Evolutionary conservation across 2,113 vertebrate species (phyloP).

Genomic region (Artemisiospiza belli): DNA sequence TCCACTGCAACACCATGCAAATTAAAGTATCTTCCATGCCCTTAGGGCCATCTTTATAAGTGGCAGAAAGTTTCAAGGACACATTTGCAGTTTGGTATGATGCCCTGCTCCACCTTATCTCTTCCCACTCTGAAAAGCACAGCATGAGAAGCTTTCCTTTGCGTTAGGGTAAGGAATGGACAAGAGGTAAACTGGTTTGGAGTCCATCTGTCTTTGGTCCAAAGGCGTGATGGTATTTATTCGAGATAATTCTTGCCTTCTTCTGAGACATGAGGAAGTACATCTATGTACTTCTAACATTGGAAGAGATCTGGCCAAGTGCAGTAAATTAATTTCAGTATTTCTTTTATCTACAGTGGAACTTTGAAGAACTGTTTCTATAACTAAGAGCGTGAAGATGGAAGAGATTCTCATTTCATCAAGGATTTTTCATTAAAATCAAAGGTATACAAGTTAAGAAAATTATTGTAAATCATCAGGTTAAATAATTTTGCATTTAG

Average conservation of each 20-base stretch:
- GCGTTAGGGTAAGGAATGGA: background rate
- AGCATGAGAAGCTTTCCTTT: background rate
- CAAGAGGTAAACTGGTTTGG: background rate
- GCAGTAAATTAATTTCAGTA: background rate
- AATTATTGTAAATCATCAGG: background rate
- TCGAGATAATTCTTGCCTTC: background rate
- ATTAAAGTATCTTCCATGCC: background rate
- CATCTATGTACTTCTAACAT: background rate
- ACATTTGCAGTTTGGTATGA: background rate
- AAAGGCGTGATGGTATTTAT: background rate
- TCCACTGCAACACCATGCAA: background rate
- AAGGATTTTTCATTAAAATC: background rate
- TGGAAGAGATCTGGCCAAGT: background rate
- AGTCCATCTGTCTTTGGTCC: background rate
- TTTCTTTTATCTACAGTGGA: background rate
- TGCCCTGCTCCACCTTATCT: background rate
- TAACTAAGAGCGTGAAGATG: background rate
- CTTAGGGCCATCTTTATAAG: background rate
- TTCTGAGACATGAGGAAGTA: background rate
- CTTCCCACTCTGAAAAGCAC: background rate
- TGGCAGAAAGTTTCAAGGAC: background rate
- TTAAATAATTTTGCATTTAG: background rate
- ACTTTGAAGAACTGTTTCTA: background rate
- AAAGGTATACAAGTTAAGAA: background rate
- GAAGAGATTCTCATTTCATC: background rate